Percentiles rank a stretch among this genome's conserved stretches.
Conservation (phyloP, 2,888 invertebrate genomes). For the Hipparchia semele region DNA sequence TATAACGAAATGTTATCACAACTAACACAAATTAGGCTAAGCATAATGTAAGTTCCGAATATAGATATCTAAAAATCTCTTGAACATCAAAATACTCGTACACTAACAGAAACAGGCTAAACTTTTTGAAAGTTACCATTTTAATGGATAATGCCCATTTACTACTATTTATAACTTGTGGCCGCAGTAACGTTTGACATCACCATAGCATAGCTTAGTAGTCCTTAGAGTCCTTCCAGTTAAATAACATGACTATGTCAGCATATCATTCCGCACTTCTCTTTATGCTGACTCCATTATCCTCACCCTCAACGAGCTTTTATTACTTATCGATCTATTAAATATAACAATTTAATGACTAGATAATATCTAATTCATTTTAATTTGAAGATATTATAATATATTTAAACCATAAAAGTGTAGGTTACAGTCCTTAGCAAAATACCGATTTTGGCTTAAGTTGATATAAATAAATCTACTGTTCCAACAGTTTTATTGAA, state of each 20-base stretch:
- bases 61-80: conserved; percentile 17
- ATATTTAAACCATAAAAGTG: not conserved
- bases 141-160: conserved; percentile 61
- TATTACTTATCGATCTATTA: not conserved
- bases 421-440: conserved; percentile 4
- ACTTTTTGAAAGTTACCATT: conserved; percentile 69
- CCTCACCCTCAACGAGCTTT: not conserved
- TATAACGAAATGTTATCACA: conserved; percentile 16
- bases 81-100: conserved; percentile 23
- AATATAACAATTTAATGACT: not conserved
- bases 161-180: conserved; percentile 40
- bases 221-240: not conserved
- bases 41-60: conserved; percentile 10
- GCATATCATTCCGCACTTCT: not conserved
- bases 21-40: conserved; percentile 1
- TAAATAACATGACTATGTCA: conserved; percentile 3
- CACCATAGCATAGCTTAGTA: conserved; percentile 41
- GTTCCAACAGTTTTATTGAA: not conserved
- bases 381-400: not conserved
- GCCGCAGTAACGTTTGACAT: conserved; percentile 52
- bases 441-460: not conserved
- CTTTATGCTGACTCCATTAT: not conserved
- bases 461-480: not conserved
- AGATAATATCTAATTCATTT: not conserved
- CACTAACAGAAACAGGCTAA: conserved; percentile 49